Percentiles rank a stretch among this genome's conserved stretches.
Evolutionary conservation across 2,113 vertebrate genomes (phyloP).

Genomic region (Saguinus imperator): DNA sequence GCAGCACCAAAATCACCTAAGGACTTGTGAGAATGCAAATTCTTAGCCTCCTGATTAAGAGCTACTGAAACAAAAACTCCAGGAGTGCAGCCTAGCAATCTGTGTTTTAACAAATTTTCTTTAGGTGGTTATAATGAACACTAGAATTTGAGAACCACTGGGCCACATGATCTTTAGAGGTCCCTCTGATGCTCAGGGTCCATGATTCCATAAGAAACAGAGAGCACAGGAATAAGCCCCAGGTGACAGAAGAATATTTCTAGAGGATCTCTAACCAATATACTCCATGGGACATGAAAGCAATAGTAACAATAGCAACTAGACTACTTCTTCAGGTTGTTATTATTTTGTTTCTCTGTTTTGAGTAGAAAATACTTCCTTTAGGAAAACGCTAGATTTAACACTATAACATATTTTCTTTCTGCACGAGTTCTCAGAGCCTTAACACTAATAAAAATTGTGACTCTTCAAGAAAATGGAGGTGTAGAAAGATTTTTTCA

Average conservation of each 20-base stretch:
- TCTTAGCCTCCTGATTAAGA: not conserved
- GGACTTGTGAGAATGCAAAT: not conserved
- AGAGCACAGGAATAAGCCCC: not conserved
- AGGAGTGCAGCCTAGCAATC: not conserved
- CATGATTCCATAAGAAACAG: not conserved
- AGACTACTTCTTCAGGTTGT: not conserved
- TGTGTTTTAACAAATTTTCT: not conserved
- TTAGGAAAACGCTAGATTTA: constrained; percentile 8
- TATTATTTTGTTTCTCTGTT: not conserved
- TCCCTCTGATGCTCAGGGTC: not conserved
- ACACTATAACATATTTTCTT: not conserved
- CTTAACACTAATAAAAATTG: not conserved
- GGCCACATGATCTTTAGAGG: not conserved
- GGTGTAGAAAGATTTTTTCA: not conserved
- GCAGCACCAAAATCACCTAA: not conserved
- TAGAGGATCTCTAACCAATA: not conserved
- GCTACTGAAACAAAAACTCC: not conserved
- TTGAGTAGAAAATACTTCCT: not conserved
- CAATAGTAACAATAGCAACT: not conserved
- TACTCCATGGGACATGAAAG: not conserved
- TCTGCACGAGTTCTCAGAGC: not conserved
- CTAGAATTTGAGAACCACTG: not conserved
- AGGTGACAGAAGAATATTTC: not conserved
- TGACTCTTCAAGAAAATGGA: not conserved
- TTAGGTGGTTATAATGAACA: not conserved